Evolutionary conservation across 2,888 invertebrate genomes (phyloP).

Genomic region (Globia sparganii): DNA sequence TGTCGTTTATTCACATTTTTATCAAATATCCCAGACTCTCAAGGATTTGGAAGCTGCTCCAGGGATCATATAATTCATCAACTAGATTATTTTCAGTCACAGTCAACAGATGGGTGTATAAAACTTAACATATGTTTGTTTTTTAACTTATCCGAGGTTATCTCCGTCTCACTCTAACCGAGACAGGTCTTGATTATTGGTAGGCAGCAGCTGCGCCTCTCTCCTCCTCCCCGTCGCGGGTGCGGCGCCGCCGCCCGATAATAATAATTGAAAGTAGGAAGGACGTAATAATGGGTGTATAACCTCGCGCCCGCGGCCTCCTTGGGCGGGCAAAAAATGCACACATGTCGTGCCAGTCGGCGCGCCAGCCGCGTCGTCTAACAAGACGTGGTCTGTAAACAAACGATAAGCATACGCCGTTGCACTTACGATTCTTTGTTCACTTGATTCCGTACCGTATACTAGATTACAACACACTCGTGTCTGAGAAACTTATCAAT

Average conservation of each 20-base stretch:
- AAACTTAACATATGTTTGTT: slow-evolving; percentile 51
- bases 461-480: slow-evolving; percentile 75
- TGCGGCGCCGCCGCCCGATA: slow-evolving; percentile 89
- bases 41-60: slow-evolving; percentile 26
- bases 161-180: slow-evolving; percentile 83
- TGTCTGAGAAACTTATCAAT: slow-evolving; percentile 77
- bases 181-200: slow-evolving; percentile 90
- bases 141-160: slow-evolving; percentile 70
- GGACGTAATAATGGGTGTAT: slow-evolving; percentile 91
- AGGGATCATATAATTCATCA: slow-evolving; percentile 35
- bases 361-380: slow-evolving; percentile 76
- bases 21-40: slow-evolving; percentile 42
- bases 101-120: slow-evolving; percentile 2
- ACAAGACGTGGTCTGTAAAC: slow-evolving; percentile 80
- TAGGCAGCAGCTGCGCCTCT: slow-evolving; percentile 91
- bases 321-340: slow-evolving; percentile 91
- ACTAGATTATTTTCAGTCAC: not conserved
- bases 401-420: slow-evolving; percentile 78
- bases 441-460: slow-evolving; percentile 75
- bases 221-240: slow-evolving; percentile 90
- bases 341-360: slow-evolving; percentile 86
- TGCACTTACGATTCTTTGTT: slow-evolving; percentile 79
- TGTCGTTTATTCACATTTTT: slow-evolving; percentile 73
- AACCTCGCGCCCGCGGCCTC: slow-evolving; percentile 91
- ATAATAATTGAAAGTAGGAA: slow-evolving; percentile 91